These are phyloP conservation scores for Drosophila funebris DNA, from an alignment of 1,140 invertebrate species.

Conservation along the genomic window DNA sequence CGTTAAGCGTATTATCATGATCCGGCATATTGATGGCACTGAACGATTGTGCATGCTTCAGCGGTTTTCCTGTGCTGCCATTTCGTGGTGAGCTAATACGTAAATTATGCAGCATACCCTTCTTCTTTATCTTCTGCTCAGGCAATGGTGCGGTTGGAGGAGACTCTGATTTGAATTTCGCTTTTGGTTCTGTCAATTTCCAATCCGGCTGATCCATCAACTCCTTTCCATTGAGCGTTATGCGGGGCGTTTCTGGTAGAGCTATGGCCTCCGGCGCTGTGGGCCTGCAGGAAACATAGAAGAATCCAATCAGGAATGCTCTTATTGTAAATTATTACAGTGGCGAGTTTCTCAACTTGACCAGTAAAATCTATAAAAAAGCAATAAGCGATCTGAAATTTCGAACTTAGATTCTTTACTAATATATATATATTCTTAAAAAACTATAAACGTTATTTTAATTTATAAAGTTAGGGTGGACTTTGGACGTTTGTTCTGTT, in stretches of 20 bases:
- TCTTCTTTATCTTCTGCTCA: constrained; percentile 47
- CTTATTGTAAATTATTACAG: no score
- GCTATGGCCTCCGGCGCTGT: constrained; percentile 41
- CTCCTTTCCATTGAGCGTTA: constrained; percentile 59
- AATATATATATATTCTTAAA: no score
- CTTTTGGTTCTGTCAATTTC: constrained; percentile 22
- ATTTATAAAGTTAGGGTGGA: no score
- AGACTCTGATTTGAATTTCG: constrained; percentile 33
- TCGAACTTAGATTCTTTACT: no score
- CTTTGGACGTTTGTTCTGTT: no score
- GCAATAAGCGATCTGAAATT: no score
- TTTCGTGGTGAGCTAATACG: constrained; percentile 44
- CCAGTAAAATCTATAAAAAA: no score
- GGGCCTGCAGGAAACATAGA: constrained; percentile 16
- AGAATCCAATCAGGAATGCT: background rate
- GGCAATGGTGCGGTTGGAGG: constrained; percentile 23
- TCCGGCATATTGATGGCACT: constrained; percentile 62
- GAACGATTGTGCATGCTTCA: constrained; percentile 61
- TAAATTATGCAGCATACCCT: constrained; percentile 48
- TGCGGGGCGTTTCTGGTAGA: constrained; percentile 60
- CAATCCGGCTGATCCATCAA: constrained; percentile 58
- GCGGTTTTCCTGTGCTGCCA: constrained; percentile 34
- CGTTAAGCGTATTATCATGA: constrained; percentile 50
- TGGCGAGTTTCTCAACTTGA: no score
- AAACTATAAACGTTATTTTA: no score